phyloP scores from a whole-genome alignment of 2,888 invertebrate species.

The Xanthia icteritia region DNA sequence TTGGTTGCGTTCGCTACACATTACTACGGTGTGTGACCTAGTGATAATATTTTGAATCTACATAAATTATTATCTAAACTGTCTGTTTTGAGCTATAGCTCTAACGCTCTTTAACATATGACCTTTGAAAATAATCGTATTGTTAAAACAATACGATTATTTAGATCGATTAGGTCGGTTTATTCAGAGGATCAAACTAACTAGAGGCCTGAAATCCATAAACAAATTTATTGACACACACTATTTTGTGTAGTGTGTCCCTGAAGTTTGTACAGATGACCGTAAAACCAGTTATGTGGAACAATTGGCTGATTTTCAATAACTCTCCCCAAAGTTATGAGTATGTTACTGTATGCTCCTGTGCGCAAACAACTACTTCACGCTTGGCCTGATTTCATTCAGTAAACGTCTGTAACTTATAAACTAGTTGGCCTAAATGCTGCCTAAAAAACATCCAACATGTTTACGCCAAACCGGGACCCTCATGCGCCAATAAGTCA shows the following conservation, averaged over 20 bases:
- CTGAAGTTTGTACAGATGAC: slow-evolving; percentile 46
- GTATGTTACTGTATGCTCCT: slow-evolving; percentile 51
- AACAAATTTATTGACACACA: neutral
- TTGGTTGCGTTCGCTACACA: neutral
- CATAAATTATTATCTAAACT: no score
- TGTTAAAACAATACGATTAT: neutral
- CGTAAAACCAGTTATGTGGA: slow-evolving; percentile 53
- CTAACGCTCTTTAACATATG: no score
- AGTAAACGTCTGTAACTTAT: slow-evolving; percentile 77
- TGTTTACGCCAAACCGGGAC: slow-evolving; percentile 79
- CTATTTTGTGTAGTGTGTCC: slow-evolving; percentile 30
- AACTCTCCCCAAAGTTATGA: slow-evolving; percentile 61
- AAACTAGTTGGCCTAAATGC: slow-evolving; percentile 79
- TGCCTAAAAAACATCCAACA: slow-evolving; percentile 83
- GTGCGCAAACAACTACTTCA: slow-evolving; percentile 68
- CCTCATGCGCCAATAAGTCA: slow-evolving; percentile 73
- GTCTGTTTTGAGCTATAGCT: neutral
- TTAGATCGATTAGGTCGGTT: neutral
- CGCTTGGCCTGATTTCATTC: slow-evolving; percentile 73
- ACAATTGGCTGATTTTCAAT: slow-evolving; percentile 65
- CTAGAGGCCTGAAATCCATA: slow-evolving; percentile 9
- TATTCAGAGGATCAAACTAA: neutral
- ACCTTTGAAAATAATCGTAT: no score
- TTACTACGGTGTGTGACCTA: neutral
- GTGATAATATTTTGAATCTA: neutral